Percentiles rank a stretch among this genome's conserved stretches.
Conservation (phyloP, 2,888 invertebrate genomes). For the Geotrupes spiniger region DNA sequence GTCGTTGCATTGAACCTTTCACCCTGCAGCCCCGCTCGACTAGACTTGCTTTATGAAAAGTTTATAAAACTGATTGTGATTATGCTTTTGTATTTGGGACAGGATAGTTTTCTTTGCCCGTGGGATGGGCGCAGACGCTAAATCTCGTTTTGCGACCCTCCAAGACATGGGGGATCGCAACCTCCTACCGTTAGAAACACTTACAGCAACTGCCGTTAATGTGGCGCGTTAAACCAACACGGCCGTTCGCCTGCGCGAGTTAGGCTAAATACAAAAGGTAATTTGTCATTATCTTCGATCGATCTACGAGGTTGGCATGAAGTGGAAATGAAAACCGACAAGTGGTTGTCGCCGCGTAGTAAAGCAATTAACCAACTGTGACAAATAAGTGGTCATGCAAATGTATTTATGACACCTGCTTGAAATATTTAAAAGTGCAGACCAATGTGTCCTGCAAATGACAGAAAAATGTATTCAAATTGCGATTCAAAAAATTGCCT, state of each 20-base stretch:
- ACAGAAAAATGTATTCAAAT: too few species aligned
- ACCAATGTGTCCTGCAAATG: too few species aligned
- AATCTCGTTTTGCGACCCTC: slow-evolving; percentile 33
- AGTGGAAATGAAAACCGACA: too few species aligned
- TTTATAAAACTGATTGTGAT: slow-evolving; percentile 32
- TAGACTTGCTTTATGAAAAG: slow-evolving; percentile 29
- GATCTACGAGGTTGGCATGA: too few species aligned
- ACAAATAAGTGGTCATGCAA: too few species aligned
- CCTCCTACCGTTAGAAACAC: slow-evolving; percentile 33
- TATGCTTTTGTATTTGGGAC: slow-evolving; percentile 30
- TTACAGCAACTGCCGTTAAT: slow-evolving; percentile 30
- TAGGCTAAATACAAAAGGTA: too few species aligned
- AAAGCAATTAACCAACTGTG: too few species aligned
- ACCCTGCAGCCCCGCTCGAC: slow-evolving; percentile 24
- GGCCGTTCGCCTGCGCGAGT: slow-evolving; percentile 1
- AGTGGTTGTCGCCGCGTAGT: too few species aligned
- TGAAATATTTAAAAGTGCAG: too few species aligned
- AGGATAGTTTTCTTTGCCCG: slow-evolving; percentile 32
- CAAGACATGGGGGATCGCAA: slow-evolving; percentile 28
- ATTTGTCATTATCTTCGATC: too few species aligned
- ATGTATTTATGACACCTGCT: too few species aligned
- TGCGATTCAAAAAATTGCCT: too few species aligned
- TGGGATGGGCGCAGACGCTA: slow-evolving; percentile 30
- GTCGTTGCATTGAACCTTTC: slow-evolving; percentile 27
- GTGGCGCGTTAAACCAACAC: background rate